Base-by-base conservation (phyloP, 2,888 invertebrate genomes). In the Pachymerium ferrugineum region DNA sequence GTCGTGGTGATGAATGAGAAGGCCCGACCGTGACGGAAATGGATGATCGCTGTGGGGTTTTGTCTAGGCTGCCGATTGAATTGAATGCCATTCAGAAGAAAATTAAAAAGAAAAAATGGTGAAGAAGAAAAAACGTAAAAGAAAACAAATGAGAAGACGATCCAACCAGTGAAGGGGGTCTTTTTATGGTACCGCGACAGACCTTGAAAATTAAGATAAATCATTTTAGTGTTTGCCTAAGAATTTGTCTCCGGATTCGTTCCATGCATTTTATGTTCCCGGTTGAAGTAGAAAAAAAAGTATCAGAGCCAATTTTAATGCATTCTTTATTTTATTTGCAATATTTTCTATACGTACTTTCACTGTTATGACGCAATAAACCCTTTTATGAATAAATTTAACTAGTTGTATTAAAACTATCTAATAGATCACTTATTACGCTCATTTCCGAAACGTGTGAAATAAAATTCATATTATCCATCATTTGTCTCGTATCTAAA, bases 1-100 rank as follows among this genome's bases (percentile, higher is more conserved):
- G 54, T 54, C 54, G 54, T 54, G 54, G 54, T 54, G 54, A 54
- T 54, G 54, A 54, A 54, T 54, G 54, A 54, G 54, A 54, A 54
- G 54, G 25, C 54, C 54, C 54, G 54, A 54, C 54, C 54, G 54
- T 54, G 54, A 54, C 54, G 54, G 54, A 54, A 54, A 54, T 54
- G 54, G 54, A 54, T 54, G 54, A 54, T 19, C 54, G 54, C 54
- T 54, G 54, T 54, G 54, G 54, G 54, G 54, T 54, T 54, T 54
- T 54, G 54, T 54, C 54, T 54, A 54, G 25, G 54, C 22, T 54
- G 54, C 54, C 54, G 54, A 54, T 54, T 54, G 54, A 54, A 54
- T 54, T 25, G 54, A 25, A 54, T 54, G 54, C 28, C 54, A 54
- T 54, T 54, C 54, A 54, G 54, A 54, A 8, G 8, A 22, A 25